Conservation (phyloP, 2,797 vertebrate genomes). For the Coluber constrictor region DNA sequence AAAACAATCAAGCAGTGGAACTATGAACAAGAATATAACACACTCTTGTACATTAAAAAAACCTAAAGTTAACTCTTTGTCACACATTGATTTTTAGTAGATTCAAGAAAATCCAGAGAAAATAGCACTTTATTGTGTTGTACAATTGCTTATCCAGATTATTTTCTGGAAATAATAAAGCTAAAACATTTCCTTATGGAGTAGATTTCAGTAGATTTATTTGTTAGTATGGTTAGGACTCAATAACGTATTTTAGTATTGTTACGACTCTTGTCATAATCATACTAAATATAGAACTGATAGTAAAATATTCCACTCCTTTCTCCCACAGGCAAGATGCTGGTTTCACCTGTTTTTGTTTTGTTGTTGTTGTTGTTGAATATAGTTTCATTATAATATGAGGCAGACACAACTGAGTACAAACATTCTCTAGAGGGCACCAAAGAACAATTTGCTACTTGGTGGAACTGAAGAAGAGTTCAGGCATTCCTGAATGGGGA, state of each 20-base stretch:
- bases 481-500: background rate
- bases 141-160: background rate
- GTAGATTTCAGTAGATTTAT: background rate
- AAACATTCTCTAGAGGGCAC: background rate
- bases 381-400: background rate
- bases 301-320: background rate
- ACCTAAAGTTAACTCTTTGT: background rate
- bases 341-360: background rate
- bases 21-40: background rate
- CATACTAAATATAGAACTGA: background rate
- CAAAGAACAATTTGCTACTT: background rate
- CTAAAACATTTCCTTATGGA: background rate
- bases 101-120: background rate
- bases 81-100: background rate
- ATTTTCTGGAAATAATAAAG: background rate
- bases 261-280: background rate
- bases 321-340: background rate
- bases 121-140: background rate
- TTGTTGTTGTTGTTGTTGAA: background rate
- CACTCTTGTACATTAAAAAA: background rate
- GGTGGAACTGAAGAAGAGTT: background rate
- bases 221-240: background rate
- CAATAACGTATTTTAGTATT: background rate
- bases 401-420: background rate
- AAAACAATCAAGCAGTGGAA: background rate